Conservation (phyloP, 2,888 invertebrate genomes). For the Drosophila neotestacea region DNA sequence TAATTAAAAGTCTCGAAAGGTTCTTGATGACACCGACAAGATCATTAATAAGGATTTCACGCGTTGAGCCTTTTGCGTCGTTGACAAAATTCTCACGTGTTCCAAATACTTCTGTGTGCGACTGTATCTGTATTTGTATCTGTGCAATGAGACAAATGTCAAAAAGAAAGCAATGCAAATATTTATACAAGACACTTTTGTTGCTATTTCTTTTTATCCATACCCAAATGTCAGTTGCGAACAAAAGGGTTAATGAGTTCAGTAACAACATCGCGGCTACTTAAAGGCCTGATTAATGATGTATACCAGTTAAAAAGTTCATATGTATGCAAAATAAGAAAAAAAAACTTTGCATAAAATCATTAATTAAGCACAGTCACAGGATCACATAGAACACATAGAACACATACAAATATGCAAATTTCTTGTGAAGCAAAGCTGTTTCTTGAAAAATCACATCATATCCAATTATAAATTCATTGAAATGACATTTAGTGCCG, state of each 20-base stretch:
- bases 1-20: slow-evolving; percentile 69
- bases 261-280: slow-evolving; percentile 61
- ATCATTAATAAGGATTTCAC: slow-evolving; percentile 79
- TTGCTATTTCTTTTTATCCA: slow-evolving; percentile 48
- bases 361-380: slow-evolving; percentile 78
- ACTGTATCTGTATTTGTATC: slow-evolving; percentile 25
- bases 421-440: slow-evolving; percentile 45
- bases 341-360: slow-evolving; percentile 76
- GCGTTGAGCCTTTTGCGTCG: slow-evolving; percentile 43
- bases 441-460: slow-evolving; percentile 51
- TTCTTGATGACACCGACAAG: slow-evolving; percentile 41
- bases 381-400: slow-evolving; percentile 36
- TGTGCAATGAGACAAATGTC: slow-evolving; percentile 47
- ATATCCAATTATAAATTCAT: slow-evolving; percentile 78
- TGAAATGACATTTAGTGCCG: slow-evolving; percentile 78
- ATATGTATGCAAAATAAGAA: slow-evolving; percentile 61
- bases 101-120: slow-evolving; percentile 9
- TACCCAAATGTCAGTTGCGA: slow-evolving; percentile 60
- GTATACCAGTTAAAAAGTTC: slow-evolving; percentile 38
- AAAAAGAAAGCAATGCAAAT: slow-evolving; percentile 68
- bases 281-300: slow-evolving; percentile 79
- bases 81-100: slow-evolving; percentile 57
- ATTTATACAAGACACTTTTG: slow-evolving; percentile 74
- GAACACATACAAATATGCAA: slow-evolving; percentile 64
- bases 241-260: slow-evolving; percentile 84